Conservation (phyloP, 2,113 vertebrate genomes). For the Geococcyx californianus region DNA sequence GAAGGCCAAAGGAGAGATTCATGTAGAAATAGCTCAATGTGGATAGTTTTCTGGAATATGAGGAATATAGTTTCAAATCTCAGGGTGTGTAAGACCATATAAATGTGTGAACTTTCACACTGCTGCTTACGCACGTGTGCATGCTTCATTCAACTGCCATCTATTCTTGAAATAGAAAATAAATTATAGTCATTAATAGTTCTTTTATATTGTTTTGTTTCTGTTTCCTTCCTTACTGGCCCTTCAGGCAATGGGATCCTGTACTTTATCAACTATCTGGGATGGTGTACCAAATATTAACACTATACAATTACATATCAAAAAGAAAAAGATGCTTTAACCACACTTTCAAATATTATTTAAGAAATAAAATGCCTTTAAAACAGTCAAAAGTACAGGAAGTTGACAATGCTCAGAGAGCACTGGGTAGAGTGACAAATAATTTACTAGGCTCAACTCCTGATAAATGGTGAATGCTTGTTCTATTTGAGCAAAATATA, state of each 20-base stretch:
- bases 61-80: background rate
- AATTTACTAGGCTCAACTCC: slow-evolving; percentile 3
- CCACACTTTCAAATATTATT: background rate
- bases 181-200: background rate
- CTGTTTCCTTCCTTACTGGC: background rate
- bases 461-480: slow-evolving; percentile 40
- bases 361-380: background rate
- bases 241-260: background rate
- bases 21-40: background rate
- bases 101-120: background rate
- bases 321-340: background rate
- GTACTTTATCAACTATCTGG: background rate
- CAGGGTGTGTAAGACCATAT: rapidly evolving
- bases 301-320: background rate
- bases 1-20: background rate
- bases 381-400: background rate
- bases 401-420: background rate
- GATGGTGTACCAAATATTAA: background rate
- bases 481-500: slow-evolving; percentile 42
- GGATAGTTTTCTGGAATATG: background rate
- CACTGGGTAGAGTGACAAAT: slow-evolving; percentile 7
- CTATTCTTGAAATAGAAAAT: background rate
- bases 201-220: background rate
- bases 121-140: background rate
- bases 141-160: background rate